Percentiles rank a stretch among this genome's conserved stretches.
Evolutionary conservation across 2,113 vertebrate species (phyloP).

Genomic region (Atherinomorus stipes): DNA sequence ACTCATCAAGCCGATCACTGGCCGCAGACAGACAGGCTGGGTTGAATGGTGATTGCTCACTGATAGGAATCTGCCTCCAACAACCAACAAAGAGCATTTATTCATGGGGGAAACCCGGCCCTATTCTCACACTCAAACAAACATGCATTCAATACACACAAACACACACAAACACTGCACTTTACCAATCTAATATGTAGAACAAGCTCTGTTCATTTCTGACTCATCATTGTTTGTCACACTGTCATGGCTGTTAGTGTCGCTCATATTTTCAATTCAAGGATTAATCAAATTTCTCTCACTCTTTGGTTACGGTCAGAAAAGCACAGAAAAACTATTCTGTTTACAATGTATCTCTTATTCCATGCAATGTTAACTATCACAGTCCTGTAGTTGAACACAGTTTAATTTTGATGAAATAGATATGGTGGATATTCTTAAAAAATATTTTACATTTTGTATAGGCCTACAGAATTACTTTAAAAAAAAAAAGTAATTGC

Average conservation of each 20-base stretch:
- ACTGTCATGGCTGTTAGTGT: not conserved
- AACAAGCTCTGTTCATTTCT: conserved; percentile 26
- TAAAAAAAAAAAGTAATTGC: not conserved
- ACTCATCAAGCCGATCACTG: conserved; percentile 71
- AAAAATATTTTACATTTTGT: not conserved
- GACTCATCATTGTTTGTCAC: conserved; percentile 34
- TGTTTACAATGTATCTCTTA: not conserved
- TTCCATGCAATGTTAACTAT: not conserved
- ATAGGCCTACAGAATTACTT: not conserved
- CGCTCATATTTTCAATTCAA: conserved; percentile 13
- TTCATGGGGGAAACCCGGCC: conserved; percentile 68
- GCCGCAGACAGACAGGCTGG: conserved; percentile 77
- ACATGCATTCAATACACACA: conserved; percentile 15
- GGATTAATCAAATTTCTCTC: conserved; percentile 3
- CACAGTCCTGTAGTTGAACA: not conserved
- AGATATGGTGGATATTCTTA: not conserved
- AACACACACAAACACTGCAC: conserved; percentile 14
- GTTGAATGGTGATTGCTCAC: conserved; percentile 74
- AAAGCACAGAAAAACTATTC: not conserved
- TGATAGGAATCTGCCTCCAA: conserved; percentile 79
- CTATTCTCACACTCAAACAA: conserved; percentile 63
- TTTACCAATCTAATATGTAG: conserved; percentile 23
- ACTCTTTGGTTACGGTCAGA: not conserved
- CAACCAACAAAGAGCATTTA: conserved; percentile 75
- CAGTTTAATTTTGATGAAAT: not conserved